phyloP scores from a whole-genome alignment of 2,797 vertebrate genomes.

The Salarias fasciatus region DNA sequence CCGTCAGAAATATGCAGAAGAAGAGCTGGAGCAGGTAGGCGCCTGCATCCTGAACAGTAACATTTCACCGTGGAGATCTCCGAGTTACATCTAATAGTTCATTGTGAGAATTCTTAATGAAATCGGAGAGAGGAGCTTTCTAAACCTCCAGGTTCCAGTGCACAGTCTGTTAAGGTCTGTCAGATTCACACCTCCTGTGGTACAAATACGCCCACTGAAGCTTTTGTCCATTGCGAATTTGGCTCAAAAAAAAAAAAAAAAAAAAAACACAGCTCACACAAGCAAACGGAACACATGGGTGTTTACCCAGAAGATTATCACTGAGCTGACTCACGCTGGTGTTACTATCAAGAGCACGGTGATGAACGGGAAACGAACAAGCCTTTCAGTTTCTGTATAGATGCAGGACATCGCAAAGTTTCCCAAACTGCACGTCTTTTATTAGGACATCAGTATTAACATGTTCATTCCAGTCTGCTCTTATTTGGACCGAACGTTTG shows the following conservation, averaged over 20 bases:
- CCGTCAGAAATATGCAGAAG: conserved; percentile 95
- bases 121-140: no score
- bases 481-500: no score
- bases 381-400: no score
- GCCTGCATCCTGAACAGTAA: neutral
- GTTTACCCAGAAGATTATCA: conserved; percentile 33
- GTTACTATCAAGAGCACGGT: conserved; percentile 15
- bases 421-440: no score
- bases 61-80: neutral
- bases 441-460: no score
- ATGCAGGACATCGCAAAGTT: no score
- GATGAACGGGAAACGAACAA: neutral
- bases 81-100: no score
- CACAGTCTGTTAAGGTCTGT: conserved; percentile 49
- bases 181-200: conserved; percentile 37
- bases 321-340: conserved; percentile 15
- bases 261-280: conserved; percentile 53
- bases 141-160: conserved; percentile 20
- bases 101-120: no score
- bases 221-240: conserved; percentile 45
- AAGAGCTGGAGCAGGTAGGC: conserved; percentile 94
- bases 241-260: no score
- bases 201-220: conserved; percentile 61
- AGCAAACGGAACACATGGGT: conserved; percentile 32
- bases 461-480: no score